Base-by-base conservation (phyloP, 2,797 vertebrate genomes). In the Schizothorax lantsangensis region DNA sequence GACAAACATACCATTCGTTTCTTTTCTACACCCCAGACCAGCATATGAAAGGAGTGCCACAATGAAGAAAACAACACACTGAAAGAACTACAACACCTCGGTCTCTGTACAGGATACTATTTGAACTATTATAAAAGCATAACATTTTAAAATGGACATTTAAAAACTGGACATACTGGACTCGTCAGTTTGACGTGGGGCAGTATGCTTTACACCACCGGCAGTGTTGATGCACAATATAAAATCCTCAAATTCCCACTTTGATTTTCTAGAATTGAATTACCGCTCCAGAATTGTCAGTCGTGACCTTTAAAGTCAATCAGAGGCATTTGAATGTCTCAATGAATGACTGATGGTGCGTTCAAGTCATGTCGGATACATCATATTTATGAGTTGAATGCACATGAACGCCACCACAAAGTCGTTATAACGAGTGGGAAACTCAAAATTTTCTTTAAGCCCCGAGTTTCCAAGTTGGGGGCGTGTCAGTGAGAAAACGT, bases 61-160 rank as follows among this genome's bases (percentile, higher is more conserved):
- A 49, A 86, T 84, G 59, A 79, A 90, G 69, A 89, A 59, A 62
- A 91, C 86, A 83, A 82, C 88, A 92, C 81, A 83, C 78, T 89
- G 64, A 89, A 89, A 87, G 59, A 90, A 86, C 79, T 81, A 89
- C 83, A 88, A 88, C 87, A 90, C 72, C 79, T 81, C 43, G 73
- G 54, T 83, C 77, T 90, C 88, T 92, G 87, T 91, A 93, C 90
- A 93, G 88, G 92, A 89, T 87, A 90, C 73, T 86, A 86, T 59
- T 64, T 86, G 69, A 85, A 90, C 75, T 85, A 91, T 90, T 87
- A 91, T 90, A 94, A 93, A 93, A 91, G 74, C 77, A 86, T 88
- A 86, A 87, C 86, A 83, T 90, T 92, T 90, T 43, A 92, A 93
- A 93, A 90, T 64, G 54, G 87, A 89, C 89, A 88, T 89, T 86